Evolutionary conservation across 2,888 invertebrate species (phyloP).

Genomic region (Tiliacea citrago): DNA sequence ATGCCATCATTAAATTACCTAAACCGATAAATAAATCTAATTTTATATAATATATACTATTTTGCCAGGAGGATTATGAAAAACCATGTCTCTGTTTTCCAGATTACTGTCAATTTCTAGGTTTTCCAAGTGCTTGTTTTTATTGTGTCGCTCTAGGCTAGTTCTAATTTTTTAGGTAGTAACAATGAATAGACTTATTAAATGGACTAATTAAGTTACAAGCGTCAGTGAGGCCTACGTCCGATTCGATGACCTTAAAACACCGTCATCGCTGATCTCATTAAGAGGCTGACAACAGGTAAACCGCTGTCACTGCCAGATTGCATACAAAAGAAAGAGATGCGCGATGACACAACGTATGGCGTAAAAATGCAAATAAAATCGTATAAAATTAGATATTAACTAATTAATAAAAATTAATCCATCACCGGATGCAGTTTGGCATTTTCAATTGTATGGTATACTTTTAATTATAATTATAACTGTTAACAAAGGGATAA

Average conservation of each 20-base stretch:
- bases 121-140: conserved; percentile 2
- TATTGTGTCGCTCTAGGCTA: conserved; percentile 12
- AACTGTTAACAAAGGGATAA: no score
- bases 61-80: conserved; percentile 8
- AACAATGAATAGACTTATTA: conserved; percentile 58
- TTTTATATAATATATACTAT: neutral
- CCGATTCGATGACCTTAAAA: conserved; percentile 73
- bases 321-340: no score
- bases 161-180: conserved; percentile 31
- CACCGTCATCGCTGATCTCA: conserved; percentile 83
- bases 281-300: no score
- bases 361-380: no score
- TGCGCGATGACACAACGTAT: no score
- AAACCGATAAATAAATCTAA: conserved; percentile 1
- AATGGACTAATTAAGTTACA: conserved; percentile 55
- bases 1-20: neutral
- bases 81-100: neutral
- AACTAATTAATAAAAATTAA: no score
- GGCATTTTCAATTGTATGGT: no score
- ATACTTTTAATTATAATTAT: no score
- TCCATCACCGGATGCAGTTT: no score
- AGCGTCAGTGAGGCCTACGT: conserved; percentile 49
- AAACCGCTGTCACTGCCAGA: no score
- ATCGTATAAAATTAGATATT: no score
- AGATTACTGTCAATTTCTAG: neutral